Conservation (phyloP, 1,140 invertebrate genomes). For the Geopemphigus sp. region DNA sequence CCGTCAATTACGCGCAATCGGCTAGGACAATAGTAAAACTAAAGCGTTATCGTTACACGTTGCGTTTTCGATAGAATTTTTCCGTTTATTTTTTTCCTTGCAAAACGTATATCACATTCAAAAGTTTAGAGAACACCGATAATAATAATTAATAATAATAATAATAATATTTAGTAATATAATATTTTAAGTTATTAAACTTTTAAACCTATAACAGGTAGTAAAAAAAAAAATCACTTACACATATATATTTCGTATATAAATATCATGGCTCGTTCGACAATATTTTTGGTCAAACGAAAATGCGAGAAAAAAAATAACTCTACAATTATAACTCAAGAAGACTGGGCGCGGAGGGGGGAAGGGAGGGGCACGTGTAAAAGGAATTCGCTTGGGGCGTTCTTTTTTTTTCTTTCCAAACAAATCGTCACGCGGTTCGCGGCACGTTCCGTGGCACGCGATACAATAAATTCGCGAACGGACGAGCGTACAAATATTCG, state of each 20-base stretch:
- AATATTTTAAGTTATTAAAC: constrained; percentile 25
- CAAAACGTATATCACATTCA: constrained; percentile 49
- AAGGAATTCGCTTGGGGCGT: no score
- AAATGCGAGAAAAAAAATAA: constrained; percentile 28
- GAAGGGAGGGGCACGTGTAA: no score
- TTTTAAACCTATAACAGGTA: constrained; percentile 49
- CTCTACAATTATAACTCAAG: constrained; percentile 13
- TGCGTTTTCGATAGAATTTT: no score
- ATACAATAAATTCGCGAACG: no score
- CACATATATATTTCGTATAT: constrained; percentile 15
- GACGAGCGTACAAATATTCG: no score
- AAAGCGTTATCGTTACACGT: background rate
- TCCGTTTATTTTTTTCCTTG: constrained; percentile 28
- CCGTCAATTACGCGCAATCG: no score
- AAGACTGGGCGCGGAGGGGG: constrained; percentile 31
- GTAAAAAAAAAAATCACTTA: constrained; percentile 33
- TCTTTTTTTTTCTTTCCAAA: no score
- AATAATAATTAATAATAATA: constrained; percentile 16
- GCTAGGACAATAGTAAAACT: no score
- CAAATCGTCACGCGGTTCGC: background rate
- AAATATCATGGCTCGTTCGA: constrained; percentile 32
- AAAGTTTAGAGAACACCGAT: constrained; percentile 47
- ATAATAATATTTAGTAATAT: constrained; percentile 20
- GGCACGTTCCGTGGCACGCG: no score
- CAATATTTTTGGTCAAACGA: constrained; percentile 14